Evolutionary conservation across 2,888 invertebrate genomes (phyloP).

Genomic region (Idaea dimidiata): DNA sequence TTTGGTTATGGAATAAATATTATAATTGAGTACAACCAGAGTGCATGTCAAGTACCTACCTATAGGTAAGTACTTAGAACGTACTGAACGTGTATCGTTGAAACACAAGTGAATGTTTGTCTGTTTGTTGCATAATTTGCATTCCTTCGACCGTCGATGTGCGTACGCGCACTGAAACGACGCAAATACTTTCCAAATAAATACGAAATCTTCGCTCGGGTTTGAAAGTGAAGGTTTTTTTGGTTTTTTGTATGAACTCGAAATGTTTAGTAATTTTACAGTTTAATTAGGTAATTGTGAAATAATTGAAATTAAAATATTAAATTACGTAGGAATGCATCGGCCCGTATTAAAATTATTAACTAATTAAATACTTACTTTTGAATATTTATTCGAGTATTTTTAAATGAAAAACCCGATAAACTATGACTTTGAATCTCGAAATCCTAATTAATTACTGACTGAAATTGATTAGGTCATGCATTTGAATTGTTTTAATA

Average conservation of each 20-base stretch:
- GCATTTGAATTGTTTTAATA: too few species aligned
- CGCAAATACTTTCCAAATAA: constrained; percentile 15
- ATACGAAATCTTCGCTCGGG: background rate
- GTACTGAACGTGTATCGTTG: too few species aligned
- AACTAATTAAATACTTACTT: too few species aligned
- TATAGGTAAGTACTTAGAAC: constrained; percentile 8
- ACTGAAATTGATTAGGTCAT: too few species aligned
- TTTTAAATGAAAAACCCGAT: too few species aligned
- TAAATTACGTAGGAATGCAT: background rate
- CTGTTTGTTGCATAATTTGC: constrained; percentile 54
- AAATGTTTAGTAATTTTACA: background rate
- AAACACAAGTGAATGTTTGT: constrained; percentile 49
- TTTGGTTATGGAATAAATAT: too few species aligned
- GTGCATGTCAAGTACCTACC: too few species aligned
- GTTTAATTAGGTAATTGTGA: background rate
- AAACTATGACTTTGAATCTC: too few species aligned
- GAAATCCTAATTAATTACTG: too few species aligned
- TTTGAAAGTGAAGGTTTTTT: background rate
- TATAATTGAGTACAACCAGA: too few species aligned
- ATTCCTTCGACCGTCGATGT: constrained; percentile 55
- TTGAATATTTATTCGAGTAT: too few species aligned
- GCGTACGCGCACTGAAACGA: constrained; percentile 48
- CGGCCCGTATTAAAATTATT: too few species aligned
- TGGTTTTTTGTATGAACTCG: background rate
- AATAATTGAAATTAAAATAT: background rate